Evolutionary conservation across 2,888 invertebrate genomes (phyloP).

Genomic region (Unio pictorum): DNA sequence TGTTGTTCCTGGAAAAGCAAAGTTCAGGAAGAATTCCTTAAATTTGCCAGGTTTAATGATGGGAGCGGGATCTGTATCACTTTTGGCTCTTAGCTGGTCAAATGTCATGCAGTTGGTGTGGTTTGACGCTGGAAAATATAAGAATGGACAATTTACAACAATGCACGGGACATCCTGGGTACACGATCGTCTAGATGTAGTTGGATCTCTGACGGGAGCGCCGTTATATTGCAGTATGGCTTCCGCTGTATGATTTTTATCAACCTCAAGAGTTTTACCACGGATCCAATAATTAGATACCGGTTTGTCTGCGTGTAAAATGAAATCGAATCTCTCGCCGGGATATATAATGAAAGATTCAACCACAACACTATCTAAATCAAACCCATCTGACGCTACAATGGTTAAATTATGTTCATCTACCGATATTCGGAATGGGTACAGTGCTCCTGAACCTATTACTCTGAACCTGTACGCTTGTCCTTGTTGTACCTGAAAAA

Average conservation of each 20-base stretch:
- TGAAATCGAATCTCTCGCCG: slow-evolving; percentile 42
- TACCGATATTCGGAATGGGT: slow-evolving; percentile 29
- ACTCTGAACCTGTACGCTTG: slow-evolving; percentile 32
- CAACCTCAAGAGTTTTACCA: slow-evolving; percentile 23
- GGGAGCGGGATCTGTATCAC: slow-evolving; percentile 11
- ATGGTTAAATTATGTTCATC: slow-evolving; percentile 36
- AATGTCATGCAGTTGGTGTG: slow-evolving; percentile 6
- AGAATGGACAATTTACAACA: slow-evolving; percentile 14
- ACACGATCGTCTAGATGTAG: slow-evolving; percentile 9
- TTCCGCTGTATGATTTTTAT: slow-evolving; percentile 2
- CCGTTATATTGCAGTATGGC: slow-evolving; percentile 20
- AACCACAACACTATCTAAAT: slow-evolving; percentile 25
- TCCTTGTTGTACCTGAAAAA: slow-evolving; percentile 19
- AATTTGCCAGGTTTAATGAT: background rate
- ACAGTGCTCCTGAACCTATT: slow-evolving; percentile 30
- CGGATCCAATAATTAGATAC: slow-evolving; percentile 41
- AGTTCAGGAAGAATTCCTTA: slow-evolving; percentile 13
- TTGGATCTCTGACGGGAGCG: slow-evolving; percentile 5
- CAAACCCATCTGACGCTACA: slow-evolving; percentile 35
- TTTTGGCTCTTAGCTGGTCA: slow-evolving; percentile 1
- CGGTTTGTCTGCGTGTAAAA: slow-evolving; percentile 25
- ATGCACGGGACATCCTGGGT: slow-evolving; percentile 14
- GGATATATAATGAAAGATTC: slow-evolving; percentile 27
- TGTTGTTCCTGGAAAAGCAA: slow-evolving; percentile 7
- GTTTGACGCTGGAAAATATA: slow-evolving; percentile 1